These are phyloP conservation scores for Watsonalla binaria DNA, from an alignment of 2,888 invertebrate genomes.

Conservation along the genomic window DNA sequence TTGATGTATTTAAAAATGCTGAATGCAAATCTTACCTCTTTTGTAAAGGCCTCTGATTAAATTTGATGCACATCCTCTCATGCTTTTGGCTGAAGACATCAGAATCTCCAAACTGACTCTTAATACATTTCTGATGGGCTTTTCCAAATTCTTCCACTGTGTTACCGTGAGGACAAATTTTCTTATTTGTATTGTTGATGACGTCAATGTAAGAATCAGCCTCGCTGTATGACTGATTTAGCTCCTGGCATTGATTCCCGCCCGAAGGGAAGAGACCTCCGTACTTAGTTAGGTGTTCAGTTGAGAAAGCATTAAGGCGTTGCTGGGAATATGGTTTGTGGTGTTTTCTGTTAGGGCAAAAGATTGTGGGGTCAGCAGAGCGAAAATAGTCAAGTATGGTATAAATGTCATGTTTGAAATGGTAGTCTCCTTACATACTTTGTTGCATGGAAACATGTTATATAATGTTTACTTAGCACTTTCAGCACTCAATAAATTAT, in stretches of 20 bases:
- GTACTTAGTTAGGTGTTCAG: constrained; percentile 72
- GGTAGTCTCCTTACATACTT: not conserved
- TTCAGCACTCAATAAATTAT: too few relatives aligned
- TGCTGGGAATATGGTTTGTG: constrained; percentile 77
- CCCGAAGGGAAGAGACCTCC: constrained; percentile 73
- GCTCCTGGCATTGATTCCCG: constrained; percentile 68
- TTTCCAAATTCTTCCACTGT: constrained; percentile 72
- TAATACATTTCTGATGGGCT: constrained; percentile 72
- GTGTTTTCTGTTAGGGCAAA: constrained; percentile 70
- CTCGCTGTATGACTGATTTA: constrained; percentile 72
- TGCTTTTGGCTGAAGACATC: constrained; percentile 63
- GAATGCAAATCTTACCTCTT: constrained; percentile 50
- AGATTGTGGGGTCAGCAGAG: constrained; percentile 54
- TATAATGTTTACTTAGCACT: too few relatives aligned
- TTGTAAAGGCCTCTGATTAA: constrained; percentile 69
- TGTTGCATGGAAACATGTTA: too few relatives aligned
- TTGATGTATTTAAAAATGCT: not conserved
- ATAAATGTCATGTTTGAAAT: not conserved
- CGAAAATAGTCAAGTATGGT: not conserved
- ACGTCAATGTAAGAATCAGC: constrained; percentile 72
- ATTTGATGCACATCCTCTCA: constrained; percentile 73
- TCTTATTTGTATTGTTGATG: constrained; percentile 57
- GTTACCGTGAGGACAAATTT: constrained; percentile 68
- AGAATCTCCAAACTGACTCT: constrained; percentile 55
- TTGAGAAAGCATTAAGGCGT: constrained; percentile 74